These are phyloP conservation scores for Mayetiola destructor DNA, from an alignment of 2,888 invertebrate species.

Conservation along the genomic window DNA sequence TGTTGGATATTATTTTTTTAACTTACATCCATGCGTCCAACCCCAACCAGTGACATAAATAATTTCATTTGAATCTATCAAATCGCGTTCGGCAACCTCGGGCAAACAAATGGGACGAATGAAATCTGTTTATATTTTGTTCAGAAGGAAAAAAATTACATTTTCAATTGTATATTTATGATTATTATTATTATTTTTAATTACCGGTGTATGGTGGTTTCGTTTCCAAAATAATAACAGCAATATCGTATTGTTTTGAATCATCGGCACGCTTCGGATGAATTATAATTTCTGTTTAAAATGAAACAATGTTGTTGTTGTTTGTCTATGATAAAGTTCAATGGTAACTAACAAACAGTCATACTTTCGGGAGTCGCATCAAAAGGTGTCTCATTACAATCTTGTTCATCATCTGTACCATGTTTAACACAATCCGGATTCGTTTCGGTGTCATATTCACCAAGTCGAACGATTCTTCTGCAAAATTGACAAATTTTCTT, in stretches of 20 bases:
- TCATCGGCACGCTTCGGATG: not conserved
- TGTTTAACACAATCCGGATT: not conserved
- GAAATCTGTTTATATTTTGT: slow-evolving; percentile 3
- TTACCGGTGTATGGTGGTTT: slow-evolving; percentile 9
- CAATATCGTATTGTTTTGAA: slow-evolving; percentile 8
- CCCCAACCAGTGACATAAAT: slow-evolving; percentile 10
- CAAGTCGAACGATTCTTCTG: not conserved
- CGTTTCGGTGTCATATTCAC: slow-evolving; percentile 2
- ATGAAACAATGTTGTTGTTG: too few relatives aligned
- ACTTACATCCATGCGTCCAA: slow-evolving; percentile 8
- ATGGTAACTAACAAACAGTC: not conserved
- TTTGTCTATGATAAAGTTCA: not conserved
- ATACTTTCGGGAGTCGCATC: not conserved
- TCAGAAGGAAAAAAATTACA: not conserved
- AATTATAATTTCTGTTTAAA: slow-evolving; percentile 1
- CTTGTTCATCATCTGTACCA: not conserved
- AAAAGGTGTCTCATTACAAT: slow-evolving; percentile 10
- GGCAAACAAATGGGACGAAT: slow-evolving; percentile 14
- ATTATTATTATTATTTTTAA: not conserved
- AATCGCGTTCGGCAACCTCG: not conserved
- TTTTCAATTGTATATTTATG: not conserved
- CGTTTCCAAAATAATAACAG: not conserved
- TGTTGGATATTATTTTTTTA: not conserved
- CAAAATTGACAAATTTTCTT: not conserved
- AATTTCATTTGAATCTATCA: not conserved